Percentiles rank a stretch among this genome's conserved stretches.
Evolutionary conservation across 2,797 vertebrate genomes (phyloP).

Genomic region (Artibeus jamaicensis): DNA sequence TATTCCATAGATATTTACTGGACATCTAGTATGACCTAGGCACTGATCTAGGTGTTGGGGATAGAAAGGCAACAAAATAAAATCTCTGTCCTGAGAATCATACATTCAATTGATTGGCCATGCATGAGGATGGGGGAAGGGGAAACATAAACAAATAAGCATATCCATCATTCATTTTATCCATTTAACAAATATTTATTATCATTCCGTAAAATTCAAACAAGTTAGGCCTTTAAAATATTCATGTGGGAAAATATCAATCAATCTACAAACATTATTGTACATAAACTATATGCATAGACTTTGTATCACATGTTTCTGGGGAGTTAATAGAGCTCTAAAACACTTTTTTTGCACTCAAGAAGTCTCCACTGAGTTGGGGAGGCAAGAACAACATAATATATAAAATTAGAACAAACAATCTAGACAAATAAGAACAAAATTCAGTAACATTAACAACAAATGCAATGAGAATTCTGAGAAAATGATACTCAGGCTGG

Average conservation of each 20-base stretch:
- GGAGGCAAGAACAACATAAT: background rate
- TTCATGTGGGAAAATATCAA: background rate
- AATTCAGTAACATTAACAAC: background rate
- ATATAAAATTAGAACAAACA: background rate
- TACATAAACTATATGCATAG: background rate
- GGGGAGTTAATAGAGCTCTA: background rate
- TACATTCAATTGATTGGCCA: background rate
- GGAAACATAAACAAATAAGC: background rate
- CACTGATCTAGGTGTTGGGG: background rate
- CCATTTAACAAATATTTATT: constrained; percentile 12
- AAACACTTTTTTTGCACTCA: background rate
- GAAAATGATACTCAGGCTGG: background rate
- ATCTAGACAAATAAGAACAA: background rate
- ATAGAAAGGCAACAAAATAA: background rate
- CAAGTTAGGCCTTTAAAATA: background rate
- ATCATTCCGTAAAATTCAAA: background rate
- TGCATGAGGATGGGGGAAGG: no score
- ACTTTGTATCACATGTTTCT: background rate
- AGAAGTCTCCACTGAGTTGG: background rate
- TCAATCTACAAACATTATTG: background rate
- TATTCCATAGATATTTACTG: background rate
- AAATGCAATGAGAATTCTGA: background rate
- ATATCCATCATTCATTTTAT: background rate
- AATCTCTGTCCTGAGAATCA: background rate
- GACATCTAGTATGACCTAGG: background rate